Evolutionary conservation across 1,140 invertebrate species (phyloP).

Genomic region (Aphelinus certus): DNA sequence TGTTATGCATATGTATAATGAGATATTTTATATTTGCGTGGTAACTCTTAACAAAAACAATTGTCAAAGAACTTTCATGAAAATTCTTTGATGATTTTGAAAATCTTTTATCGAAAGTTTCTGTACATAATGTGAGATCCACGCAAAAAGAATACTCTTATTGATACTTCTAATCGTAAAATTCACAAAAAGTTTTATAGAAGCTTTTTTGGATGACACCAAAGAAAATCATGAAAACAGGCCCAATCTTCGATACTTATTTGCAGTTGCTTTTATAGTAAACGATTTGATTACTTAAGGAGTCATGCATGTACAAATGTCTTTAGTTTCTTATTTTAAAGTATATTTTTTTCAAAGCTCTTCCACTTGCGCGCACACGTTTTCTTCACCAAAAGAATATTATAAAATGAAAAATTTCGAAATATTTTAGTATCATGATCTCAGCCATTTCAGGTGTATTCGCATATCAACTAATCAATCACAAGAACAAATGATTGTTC

Average conservation of each 20-base stretch:
- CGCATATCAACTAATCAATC: neutral
- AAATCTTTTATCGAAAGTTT: neutral
- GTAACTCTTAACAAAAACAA: constrained; percentile 11
- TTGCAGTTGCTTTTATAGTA: constrained; percentile 13
- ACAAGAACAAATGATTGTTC: neutral
- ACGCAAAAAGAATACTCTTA: constrained; percentile 32
- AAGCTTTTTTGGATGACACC: constrained; percentile 53
- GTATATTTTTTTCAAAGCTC: constrained; percentile 37
- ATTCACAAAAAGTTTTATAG: constrained; percentile 49
- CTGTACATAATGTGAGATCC: neutral
- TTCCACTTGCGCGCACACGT: constrained; percentile 37
- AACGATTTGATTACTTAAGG: constrained; percentile 20
- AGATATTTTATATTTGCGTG: constrained; percentile 30
- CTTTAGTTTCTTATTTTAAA: constrained; percentile 22
- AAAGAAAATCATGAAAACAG: constrained; percentile 54
- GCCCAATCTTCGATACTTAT: constrained; percentile 47
- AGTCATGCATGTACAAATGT: neutral
- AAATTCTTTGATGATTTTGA: constrained; percentile 18
- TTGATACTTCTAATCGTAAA: constrained; percentile 26
- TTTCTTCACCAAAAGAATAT: neutral
- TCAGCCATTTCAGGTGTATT: constrained; percentile 12
- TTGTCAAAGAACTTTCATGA: constrained; percentile 6
- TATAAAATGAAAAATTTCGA: constrained; percentile 3
- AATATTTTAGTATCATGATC: neutral
- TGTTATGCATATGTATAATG: constrained; percentile 18